These are phyloP conservation scores for Drosophila orosa DNA, from an alignment of 1,140 invertebrate genomes.

Conservation along the genomic window DNA sequence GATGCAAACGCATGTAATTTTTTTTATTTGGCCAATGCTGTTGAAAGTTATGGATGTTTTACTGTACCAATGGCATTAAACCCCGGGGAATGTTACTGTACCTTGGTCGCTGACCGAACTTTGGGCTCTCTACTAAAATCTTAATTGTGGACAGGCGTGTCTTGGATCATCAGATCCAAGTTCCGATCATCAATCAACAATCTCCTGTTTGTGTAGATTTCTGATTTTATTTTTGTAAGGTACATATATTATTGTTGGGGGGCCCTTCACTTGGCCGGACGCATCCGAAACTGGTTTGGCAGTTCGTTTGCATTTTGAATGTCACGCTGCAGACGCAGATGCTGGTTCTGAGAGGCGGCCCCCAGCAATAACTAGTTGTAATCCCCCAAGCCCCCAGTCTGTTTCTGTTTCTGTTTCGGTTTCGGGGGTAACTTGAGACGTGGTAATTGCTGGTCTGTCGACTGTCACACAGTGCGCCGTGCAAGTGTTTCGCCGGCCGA, in stretches of 20 bases:
- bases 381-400: constrained; percentile 9
- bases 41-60: constrained; percentile 10
- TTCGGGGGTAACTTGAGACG: constrained; percentile 15
- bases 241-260: not conserved
- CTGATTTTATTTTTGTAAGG: not conserved
- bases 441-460: constrained; percentile 43
- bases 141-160: constrained; percentile 23
- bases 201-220: constrained; percentile 38
- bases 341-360: constrained; percentile 46
- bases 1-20: not conserved
- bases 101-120: constrained; percentile 34
- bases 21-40: constrained; percentile 1
- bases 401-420: too few relatives aligned
- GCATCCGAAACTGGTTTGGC: constrained; percentile 57
- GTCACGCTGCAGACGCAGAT: constrained; percentile 45
- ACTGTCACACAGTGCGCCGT: constrained; percentile 5
- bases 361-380: constrained; percentile 49
- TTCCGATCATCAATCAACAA: constrained; percentile 50
- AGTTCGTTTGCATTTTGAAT: constrained; percentile 60
- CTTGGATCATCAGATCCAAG: constrained; percentile 11
- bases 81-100: constrained; percentile 50
- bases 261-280: constrained; percentile 50
- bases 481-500: constrained; percentile 14
- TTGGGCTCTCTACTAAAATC: constrained; percentile 7
- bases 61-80: constrained; percentile 34